These are phyloP conservation scores for Cnemophilus loriae DNA, from an alignment of 2,113 vertebrate genomes.

Conservation along the genomic window DNA sequence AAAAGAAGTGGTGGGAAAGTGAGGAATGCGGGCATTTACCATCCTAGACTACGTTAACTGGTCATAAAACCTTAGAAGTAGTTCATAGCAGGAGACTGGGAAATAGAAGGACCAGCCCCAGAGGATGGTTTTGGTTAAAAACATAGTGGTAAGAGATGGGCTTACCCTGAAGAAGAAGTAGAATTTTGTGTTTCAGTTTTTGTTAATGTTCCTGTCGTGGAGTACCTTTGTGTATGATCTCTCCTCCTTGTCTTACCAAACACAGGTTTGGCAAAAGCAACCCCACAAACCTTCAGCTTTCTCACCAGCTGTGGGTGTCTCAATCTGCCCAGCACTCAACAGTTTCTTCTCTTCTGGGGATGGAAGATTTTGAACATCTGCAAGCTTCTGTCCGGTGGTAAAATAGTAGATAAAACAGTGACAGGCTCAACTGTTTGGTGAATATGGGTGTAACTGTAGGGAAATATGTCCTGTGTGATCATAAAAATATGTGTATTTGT, in stretches of 20 bases:
- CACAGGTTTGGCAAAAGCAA: background rate
- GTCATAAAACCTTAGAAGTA: background rate
- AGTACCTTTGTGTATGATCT: background rate
- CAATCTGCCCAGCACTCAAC: background rate
- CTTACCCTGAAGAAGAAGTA: background rate
- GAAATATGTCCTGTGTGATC: background rate
- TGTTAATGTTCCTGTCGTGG: background rate
- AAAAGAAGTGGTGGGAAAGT: conserved; percentile 14
- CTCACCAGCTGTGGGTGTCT: background rate
- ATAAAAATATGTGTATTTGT: background rate
- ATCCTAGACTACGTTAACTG: background rate
- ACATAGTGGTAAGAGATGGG: background rate
- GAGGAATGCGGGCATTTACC: background rate
- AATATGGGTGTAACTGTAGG: background rate
- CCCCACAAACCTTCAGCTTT: background rate
- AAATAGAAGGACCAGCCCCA: background rate
- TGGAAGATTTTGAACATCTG: background rate
- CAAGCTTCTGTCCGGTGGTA: background rate
- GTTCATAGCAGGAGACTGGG: background rate
- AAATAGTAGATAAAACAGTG: background rate
- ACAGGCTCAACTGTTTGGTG: background rate
- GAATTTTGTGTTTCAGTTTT: background rate
- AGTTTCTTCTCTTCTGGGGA: background rate
- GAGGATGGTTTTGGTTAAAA: background rate
- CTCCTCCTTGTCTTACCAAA: background rate